Evolutionary conservation across 2,113 vertebrate species (phyloP).

Genomic region (Piliocolobus tephrosceles): DNA sequence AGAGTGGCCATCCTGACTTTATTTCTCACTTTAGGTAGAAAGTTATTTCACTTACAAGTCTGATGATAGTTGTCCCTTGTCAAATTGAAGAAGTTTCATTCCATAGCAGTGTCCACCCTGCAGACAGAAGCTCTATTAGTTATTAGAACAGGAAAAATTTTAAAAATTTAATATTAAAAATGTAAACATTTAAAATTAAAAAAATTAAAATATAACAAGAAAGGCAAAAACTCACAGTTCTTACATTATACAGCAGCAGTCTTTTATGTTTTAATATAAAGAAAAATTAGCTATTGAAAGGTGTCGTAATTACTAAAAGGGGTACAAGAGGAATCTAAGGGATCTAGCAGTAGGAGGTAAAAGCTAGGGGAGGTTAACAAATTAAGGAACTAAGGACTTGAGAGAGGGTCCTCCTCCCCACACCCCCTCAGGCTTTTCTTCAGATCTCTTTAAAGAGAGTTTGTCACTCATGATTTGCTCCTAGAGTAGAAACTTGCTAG

Average conservation of each 20-base stretch:
- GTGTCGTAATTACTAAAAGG: not conserved
- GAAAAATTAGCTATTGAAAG: not conserved
- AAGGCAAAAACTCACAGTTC: not conserved
- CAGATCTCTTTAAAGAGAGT: not conserved
- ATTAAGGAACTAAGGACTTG: no score
- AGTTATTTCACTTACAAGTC: not conserved
- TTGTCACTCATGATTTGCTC: not conserved
- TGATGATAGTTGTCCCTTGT: not conserved
- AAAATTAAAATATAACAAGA: no score
- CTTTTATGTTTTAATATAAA: not conserved
- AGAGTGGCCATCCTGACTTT: not conserved
- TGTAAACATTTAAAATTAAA: not conserved
- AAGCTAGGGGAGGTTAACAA: not conserved
- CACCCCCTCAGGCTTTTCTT: not conserved
- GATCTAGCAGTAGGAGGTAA: not conserved
- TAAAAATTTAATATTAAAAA: not conserved
- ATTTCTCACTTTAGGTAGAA: not conserved
- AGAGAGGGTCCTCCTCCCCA: not conserved
- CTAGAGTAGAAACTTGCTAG: not conserved
- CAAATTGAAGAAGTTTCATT: not conserved
- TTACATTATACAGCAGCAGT: not conserved
- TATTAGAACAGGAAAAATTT: not conserved
- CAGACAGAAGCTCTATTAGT: not conserved
- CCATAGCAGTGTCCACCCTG: not conserved
- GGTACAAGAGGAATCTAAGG: not conserved